Conservation (phyloP, 2,888 invertebrate species). For the Protonemura montana region DNA sequence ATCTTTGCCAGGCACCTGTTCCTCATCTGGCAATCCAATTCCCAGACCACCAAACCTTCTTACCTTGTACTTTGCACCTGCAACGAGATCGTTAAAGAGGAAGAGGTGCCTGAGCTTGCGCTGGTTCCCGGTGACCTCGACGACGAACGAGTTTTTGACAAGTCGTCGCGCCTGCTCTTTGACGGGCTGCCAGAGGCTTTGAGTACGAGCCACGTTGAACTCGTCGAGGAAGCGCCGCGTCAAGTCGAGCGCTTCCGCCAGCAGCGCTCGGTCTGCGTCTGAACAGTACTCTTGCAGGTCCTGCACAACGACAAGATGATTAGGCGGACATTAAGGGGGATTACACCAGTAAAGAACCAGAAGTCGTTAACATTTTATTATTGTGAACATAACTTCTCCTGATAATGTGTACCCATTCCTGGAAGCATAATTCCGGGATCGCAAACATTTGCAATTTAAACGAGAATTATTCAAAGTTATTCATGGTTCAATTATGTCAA, state of each 20-base stretch:
- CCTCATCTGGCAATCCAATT: too few species aligned
- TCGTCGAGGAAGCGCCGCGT: conserved; percentile 91
- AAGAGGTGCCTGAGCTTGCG: conserved; percentile 91
- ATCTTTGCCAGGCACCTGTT: too few species aligned
- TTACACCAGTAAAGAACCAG: too few species aligned
- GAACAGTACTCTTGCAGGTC: conserved; percentile 83
- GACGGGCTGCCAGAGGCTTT: conserved; percentile 78
- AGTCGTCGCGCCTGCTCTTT: conserved; percentile 68
- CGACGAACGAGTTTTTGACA: conserved; percentile 93
- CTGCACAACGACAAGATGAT: conserved; percentile 57
- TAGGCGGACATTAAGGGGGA: neutral
- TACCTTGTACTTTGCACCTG: conserved; percentile 92
- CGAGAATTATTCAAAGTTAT: too few species aligned
- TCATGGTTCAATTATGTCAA: too few species aligned
- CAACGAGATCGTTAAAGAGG: conserved; percentile 92
- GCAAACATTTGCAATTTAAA: too few species aligned
- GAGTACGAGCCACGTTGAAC: conserved; percentile 86
- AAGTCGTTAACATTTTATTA: too few species aligned
- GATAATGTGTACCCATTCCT: too few species aligned
- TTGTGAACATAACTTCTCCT: too few species aligned
- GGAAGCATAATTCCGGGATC: too few species aligned
- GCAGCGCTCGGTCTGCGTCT: conserved; percentile 80
- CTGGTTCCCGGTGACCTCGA: conserved; percentile 70
- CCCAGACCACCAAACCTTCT: too few species aligned
- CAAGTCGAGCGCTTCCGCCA: conserved; percentile 82